Evolutionary conservation across 2,888 invertebrate genomes (phyloP), one percentile per base, ranked within the genome.

Genomic region (Lordiphosa fenestrarum): DNA sequence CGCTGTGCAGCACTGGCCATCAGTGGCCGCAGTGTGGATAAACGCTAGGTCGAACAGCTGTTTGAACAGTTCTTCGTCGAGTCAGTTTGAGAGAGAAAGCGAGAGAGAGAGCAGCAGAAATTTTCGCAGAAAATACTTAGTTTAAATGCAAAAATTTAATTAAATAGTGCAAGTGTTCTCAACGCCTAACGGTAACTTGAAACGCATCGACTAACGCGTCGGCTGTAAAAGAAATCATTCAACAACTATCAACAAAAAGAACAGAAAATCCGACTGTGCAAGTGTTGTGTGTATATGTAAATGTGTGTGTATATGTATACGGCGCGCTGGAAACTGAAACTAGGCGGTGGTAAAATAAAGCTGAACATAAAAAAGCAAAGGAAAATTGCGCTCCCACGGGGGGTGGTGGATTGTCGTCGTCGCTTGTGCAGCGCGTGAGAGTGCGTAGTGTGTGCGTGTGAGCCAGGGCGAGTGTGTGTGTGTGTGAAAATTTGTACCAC

Each of bases 311-410:
- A 25, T 25, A 7, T 25, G 25, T 25, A 25, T 25, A 61, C 69
- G 80, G 51, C 58, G 82, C 74, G 80, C 75, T 78, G 75, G 82
- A 76, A 77, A 25, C 25, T 25, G 25, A 25, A 78, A 60, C 74
- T 77, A 74, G 82, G 77, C 82, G 82, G 77, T 77, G 77, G 71
- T 73, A 73, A 71, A 73, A 73, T 75, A 76, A 76, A 69, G 69
- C 71, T 71, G 65, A 76, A 73, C 59, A 60, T 60, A 68, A 64
- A 66, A 52, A 51, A 53, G 42, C 63, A 65, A 66, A 65, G 76
- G 73, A 76, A 76, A 77, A 77, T 71, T 73, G 63, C 56, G 71
- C 64, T 68, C 72, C 53, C 61, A 42, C 54, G 48, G 57, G 47
- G 50, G 65, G 69, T 58, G 66, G 80, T 82, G 80, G 70, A 74